Base-by-base conservation (phyloP, 2,113 vertebrate species). In the Rafetus swinhoei region DNA sequence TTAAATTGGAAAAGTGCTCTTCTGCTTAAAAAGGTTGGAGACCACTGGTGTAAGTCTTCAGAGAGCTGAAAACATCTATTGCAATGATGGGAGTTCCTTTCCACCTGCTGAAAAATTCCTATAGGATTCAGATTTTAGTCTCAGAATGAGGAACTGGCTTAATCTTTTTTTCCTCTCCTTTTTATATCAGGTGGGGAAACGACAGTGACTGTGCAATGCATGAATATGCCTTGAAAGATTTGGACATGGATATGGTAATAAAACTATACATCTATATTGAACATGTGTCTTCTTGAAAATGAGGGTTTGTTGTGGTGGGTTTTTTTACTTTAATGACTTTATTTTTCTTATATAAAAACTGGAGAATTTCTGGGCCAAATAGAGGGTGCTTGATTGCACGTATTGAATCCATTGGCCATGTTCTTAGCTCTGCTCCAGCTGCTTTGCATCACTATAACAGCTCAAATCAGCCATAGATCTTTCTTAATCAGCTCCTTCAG, bases 211-310 rank as follows among this genome's bases (percentile, higher is more conserved):
- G 55, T 86, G 96, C 93, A 10, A 93, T 97, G 15, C 96, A 97
- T 25, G 95, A 97, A 4, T 90, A 84, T 82, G n/a, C 92, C 65
- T 9, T 96, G 22, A 93, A 97, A 5, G 92, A 97, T 3, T 4
- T 57, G 13, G 85, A 93, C 12, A 92, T 60, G n/a, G 92, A 97
- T 35, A 32, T 96, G 97, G 97, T 97, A 96, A 97, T 39, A 18
- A 90, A 56, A 56, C 39, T 52, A 25, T 35, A n/a, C 79, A 82
- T 96, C 35, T 92, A 59, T 2, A 87, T 72, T 88, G 87, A 83
- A 53, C 79, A 35, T 27, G 90, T 85, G 6, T 79, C 55, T 52
- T 72, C 27, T 92, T 57, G 52, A 92, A 85, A 87, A 93, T 25
- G 32, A 62, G 79, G 39, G 14, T 25, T 21, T 45, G 45, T 7